Evolutionary conservation across 2,113 vertebrate genomes (phyloP).

Genomic region (Ophthalmolycus amberensis): DNA sequence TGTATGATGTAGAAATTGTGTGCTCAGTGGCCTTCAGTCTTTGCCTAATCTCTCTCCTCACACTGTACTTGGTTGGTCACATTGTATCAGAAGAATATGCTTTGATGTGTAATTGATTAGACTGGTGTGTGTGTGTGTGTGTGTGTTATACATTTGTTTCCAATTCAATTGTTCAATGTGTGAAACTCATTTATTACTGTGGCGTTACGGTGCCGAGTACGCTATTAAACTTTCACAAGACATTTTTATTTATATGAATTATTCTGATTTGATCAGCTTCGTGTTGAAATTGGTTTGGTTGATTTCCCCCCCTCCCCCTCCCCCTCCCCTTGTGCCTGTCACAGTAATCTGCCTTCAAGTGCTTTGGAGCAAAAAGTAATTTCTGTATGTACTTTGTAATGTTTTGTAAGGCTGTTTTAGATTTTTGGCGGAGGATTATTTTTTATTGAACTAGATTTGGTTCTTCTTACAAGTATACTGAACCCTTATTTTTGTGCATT

Average conservation of each 20-base stretch:
- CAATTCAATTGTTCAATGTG: conserved; percentile 60
- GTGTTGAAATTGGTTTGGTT: conserved; percentile 53
- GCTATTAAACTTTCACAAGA: conserved; percentile 43
- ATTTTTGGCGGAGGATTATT: conserved; percentile 80
- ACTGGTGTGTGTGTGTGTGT: conserved; percentile 50
- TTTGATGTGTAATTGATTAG: conserved; percentile 67
- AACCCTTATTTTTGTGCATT: conserved; percentile 85
- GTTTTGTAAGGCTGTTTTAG: conserved; percentile 85
- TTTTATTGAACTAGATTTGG: conserved; percentile 83
- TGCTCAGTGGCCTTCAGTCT: conserved; percentile 72
- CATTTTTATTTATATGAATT: conserved; percentile 70
- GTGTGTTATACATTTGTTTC: conserved; percentile 47
- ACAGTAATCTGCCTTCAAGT: conserved; percentile 82
- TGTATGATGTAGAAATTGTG: conserved; percentile 68
- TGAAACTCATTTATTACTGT: conserved; percentile 36
- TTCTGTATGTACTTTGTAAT: conserved; percentile 81
- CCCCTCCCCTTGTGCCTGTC: conserved; percentile 71
- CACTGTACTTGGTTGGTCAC: conserved; percentile 43
- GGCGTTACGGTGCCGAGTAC: conserved; percentile 17
- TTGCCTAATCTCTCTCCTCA: conserved; percentile 61
- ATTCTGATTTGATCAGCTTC: conserved; percentile 56
- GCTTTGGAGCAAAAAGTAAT: conserved; percentile 74
- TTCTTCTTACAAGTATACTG: conserved; percentile 83
- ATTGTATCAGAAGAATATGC: conserved; percentile 56
- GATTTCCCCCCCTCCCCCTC: conserved; percentile 8